phyloP scores from a whole-genome alignment of 1,140 invertebrate species.

The Vollenhovia emeryi region DNA sequence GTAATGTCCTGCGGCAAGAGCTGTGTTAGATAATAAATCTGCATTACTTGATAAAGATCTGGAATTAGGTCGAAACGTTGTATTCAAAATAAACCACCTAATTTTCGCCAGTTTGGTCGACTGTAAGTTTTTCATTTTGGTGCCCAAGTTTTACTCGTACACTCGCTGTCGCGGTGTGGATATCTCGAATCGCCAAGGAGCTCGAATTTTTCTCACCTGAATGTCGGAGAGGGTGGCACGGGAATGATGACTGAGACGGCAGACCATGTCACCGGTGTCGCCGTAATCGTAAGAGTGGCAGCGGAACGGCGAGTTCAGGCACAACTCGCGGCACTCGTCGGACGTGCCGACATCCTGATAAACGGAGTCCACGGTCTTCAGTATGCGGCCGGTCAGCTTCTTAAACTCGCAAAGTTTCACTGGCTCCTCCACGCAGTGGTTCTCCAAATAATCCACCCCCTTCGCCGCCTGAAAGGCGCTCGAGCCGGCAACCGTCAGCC shows the following conservation, averaged over 20 bases:
- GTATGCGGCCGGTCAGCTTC: slow-evolving; percentile 93
- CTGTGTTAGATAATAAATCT: too few species aligned
- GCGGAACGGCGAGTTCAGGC: slow-evolving; percentile 93
- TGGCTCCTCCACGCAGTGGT: slow-evolving; percentile 95
- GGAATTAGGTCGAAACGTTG: too few species aligned
- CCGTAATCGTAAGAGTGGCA: slow-evolving; percentile 98
- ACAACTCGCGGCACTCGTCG: slow-evolving; percentile 95
- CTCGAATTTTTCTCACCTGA: slow-evolving; percentile 86
- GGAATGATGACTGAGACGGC: slow-evolving; percentile 95
- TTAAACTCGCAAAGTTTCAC: slow-evolving; percentile 97
- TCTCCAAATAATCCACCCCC: slow-evolving; percentile 94
- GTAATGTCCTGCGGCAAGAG: too few species aligned
- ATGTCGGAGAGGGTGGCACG: slow-evolving; percentile 95
- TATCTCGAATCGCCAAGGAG: background rate
- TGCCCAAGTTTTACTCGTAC: background rate
- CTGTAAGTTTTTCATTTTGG: too few species aligned
- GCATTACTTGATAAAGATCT: too few species aligned
- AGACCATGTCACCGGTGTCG: slow-evolving; percentile 96
- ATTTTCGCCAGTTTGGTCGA: too few species aligned
- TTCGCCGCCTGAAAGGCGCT: slow-evolving; percentile 90
- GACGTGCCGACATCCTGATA: slow-evolving; percentile 95
- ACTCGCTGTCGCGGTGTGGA: background rate
- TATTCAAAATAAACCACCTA: too few species aligned
- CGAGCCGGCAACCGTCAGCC: slow-evolving; percentile 93
- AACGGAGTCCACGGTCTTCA: slow-evolving; percentile 97